Conservation (phyloP, 2,888 invertebrate genomes). For the Rapana venosa region DNA sequence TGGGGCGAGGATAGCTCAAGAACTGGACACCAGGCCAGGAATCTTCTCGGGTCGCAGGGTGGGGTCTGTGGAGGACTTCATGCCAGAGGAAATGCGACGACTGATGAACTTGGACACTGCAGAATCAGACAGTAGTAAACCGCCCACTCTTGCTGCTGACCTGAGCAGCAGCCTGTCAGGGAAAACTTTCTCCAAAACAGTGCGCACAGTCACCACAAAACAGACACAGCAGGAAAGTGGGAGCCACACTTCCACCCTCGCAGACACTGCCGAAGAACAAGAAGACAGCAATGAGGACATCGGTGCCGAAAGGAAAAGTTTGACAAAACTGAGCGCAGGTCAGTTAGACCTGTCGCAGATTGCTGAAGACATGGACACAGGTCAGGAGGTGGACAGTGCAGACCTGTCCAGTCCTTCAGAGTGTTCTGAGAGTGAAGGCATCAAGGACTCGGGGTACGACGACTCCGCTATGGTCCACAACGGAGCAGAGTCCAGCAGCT, state of each 20-base stretch:
- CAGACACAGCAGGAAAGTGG: slow-evolving; percentile 11
- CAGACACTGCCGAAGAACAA: slow-evolving; percentile 43
- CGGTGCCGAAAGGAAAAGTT: neutral
- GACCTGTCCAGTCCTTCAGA: neutral
- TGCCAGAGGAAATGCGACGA: slow-evolving; percentile 53
- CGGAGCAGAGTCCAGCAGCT: neutral
- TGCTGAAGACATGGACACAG: neutral
- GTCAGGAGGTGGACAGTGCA: neutral
- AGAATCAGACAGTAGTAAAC: slow-evolving; percentile 37
- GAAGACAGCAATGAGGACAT: slow-evolving; percentile 35
- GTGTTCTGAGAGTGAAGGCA: slow-evolving; percentile 23
- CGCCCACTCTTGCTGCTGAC: neutral
- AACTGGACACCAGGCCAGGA: neutral
- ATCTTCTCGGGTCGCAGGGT: slow-evolving; percentile 37
- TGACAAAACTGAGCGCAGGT: slow-evolving; percentile 2
- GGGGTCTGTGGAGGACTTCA: slow-evolving; percentile 53
- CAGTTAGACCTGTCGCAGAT: slow-evolving; percentile 31
- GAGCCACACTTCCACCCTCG: slow-evolving; percentile 34
- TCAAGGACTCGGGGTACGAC: slow-evolving; percentile 42
- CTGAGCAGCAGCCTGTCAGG: neutral
- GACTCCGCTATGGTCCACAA: neutral
- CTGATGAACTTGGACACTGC: slow-evolving; percentile 53
- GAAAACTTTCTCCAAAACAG: neutral
- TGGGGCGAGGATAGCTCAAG: neutral
- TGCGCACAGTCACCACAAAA: slow-evolving; percentile 34